Conservation (phyloP, 2,888 invertebrate species). For the Temnothorax rugatulus region DNA sequence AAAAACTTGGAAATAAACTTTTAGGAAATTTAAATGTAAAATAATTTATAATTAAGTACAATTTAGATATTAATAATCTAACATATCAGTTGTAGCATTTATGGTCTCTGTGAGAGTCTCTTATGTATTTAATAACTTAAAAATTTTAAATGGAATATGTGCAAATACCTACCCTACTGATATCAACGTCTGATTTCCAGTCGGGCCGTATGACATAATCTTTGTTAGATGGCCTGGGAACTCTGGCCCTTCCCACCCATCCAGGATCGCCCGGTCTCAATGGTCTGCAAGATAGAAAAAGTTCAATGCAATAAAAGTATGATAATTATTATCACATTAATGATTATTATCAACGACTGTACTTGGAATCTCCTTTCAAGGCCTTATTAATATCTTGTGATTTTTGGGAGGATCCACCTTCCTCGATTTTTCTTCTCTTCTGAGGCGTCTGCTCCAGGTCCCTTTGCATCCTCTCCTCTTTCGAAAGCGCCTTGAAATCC, state of each 20-base stretch:
- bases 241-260: constrained; percentile 97
- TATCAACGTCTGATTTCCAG: constrained; percentile 95
- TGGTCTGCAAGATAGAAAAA: constrained; percentile 86
- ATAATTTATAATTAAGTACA: neutral
- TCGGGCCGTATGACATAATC: constrained; percentile 98
- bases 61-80: neutral
- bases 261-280: constrained; percentile 97
- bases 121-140: neutral
- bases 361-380: constrained; percentile 89
- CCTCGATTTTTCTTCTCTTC: constrained; percentile 86
- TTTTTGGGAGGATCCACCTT: constrained; percentile 86
- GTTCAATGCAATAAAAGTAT: neutral
- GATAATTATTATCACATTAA: constrained; percentile 13
- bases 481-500: constrained; percentile 96
- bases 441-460: constrained; percentile 95
- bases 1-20: neutral
- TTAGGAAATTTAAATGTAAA: neutral
- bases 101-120: neutral
- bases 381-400: constrained; percentile 90
- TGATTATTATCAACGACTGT: constrained; percentile 71
- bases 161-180: constrained; percentile 88
- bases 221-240: constrained; percentile 97
- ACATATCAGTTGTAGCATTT: neutral
- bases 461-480: constrained; percentile 97
- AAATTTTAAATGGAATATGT: constrained; percentile 28